Percentiles rank a stretch among this genome's conserved stretches.
Conservation (phyloP, 2,797 vertebrate species). For the Anas bernieri region DNA sequence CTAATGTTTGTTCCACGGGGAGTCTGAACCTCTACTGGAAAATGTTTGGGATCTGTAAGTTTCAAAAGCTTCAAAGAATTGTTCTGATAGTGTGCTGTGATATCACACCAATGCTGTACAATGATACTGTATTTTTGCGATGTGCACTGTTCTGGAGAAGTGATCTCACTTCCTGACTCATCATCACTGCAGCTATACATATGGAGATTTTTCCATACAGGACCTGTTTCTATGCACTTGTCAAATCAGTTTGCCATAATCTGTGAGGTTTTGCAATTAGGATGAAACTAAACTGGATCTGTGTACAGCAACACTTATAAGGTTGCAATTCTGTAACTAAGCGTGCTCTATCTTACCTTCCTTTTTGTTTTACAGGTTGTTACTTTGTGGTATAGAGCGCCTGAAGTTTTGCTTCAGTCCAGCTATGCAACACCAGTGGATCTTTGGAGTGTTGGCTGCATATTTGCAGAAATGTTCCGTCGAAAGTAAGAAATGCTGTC, state of each 20-base stretch:
- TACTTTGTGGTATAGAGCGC: slow-evolving; percentile 91
- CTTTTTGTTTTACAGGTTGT: slow-evolving; percentile 85
- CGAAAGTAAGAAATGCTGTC: slow-evolving; percentile 84
- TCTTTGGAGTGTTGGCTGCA: slow-evolving; percentile 92
- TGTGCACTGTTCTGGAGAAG: background rate
- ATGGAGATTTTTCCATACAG: background rate
- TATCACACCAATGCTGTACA: background rate
- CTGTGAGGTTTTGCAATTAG: background rate
- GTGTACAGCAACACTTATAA: background rate
- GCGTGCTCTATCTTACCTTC: background rate
- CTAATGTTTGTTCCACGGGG: background rate
- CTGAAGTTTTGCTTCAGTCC: slow-evolving; percentile 91
- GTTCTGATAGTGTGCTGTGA: background rate
- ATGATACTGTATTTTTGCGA: background rate
- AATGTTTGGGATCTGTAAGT: background rate
- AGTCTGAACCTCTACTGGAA: background rate
- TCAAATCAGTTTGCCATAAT: background rate
- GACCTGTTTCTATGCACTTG: background rate
- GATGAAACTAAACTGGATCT: background rate
- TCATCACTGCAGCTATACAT: background rate
- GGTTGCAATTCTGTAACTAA: background rate
- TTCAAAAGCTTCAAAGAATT: background rate
- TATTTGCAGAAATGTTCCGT: slow-evolving; percentile 93
- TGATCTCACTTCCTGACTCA: background rate
- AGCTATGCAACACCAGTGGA: slow-evolving; percentile 94